Percentiles rank a stretch among this genome's conserved stretches.
Conservation (phyloP, 1,140 invertebrate genomes). For the Apocrypta bakeri region DNA sequence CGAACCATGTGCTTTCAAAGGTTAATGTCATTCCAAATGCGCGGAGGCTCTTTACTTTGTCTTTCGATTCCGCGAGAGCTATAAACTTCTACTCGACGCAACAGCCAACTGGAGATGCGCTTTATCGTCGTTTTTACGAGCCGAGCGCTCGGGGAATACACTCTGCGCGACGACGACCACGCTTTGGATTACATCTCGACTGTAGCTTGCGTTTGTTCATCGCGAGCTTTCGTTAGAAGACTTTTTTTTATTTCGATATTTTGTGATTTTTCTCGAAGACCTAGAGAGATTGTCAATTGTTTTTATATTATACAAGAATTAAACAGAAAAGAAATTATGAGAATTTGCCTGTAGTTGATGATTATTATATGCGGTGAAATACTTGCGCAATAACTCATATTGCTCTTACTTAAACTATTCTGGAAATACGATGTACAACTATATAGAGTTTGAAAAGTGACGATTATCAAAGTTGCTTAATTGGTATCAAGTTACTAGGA, state of each 20-base stretch:
- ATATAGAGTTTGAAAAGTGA: background rate
- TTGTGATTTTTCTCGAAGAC: no score
- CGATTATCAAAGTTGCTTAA: constrained; percentile 22
- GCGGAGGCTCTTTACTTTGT: background rate
- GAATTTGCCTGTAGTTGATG: no score
- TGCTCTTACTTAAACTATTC: background rate
- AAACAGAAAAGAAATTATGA: no score
- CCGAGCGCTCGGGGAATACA: no score
- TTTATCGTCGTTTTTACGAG: constrained; percentile 25
- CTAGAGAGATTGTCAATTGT: no score
- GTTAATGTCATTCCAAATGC: constrained; percentile 10
- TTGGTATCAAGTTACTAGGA: constrained; percentile 13
- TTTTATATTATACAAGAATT: no score
- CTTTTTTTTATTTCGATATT: no score
- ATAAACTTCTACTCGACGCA: constrained; percentile 22
- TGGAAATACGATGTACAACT: background rate
- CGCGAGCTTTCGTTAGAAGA: no score
- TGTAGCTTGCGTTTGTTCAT: no score
- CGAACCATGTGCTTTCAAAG: background rate
- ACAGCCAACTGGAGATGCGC: background rate
- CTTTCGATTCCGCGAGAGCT: constrained; percentile 7
- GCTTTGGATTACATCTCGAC: constrained; percentile 1
- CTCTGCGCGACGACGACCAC: background rate
- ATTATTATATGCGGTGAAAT: background rate
- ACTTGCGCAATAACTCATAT: background rate